A percentile compares a stretch with the other conserved stretches of the same genome.
These are phyloP conservation scores for Operophtera brumata DNA, from an alignment of 2,888 invertebrate species.

Conservation along the genomic window DNA sequence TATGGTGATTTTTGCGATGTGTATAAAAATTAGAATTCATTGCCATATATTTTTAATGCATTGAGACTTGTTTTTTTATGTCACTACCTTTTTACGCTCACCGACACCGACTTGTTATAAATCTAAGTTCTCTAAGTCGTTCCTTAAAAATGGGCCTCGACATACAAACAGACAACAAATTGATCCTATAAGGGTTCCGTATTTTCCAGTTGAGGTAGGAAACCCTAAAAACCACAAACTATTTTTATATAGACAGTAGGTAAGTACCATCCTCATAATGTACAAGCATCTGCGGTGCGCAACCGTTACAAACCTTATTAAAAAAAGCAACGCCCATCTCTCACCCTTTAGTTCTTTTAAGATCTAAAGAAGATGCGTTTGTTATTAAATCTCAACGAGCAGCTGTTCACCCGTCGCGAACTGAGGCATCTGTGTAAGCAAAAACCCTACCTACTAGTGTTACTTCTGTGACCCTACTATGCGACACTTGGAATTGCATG, in stretches of 20 bases:
- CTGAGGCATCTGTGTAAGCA: constrained; percentile 42
- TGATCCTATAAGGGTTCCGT: no score
- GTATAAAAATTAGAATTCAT: no score
- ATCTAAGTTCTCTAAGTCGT: no score
- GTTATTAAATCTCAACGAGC: constrained; percentile 41
- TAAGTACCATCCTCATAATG: neutral
- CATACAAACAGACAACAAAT: no score
- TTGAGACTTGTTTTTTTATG: no score
- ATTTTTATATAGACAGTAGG: neutral
- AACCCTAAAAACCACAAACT: neutral
- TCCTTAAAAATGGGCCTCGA: no score
- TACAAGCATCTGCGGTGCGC: constrained; percentile 10
- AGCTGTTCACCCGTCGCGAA: constrained; percentile 56
- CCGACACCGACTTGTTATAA: no score
- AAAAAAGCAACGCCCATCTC: constrained; percentile 42
- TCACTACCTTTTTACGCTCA: no score
- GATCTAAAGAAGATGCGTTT: constrained; percentile 32
- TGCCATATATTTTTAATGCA: no score
- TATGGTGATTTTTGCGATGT: no score
- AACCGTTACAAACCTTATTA: constrained; percentile 39
- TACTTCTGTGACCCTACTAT: neutral
- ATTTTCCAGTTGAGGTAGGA: no score
- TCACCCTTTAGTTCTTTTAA: constrained; percentile 46
- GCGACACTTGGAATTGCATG: neutral
- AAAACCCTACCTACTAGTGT: constrained; percentile 1